Conservation (phyloP, 2,113 vertebrate genomes). For the Nothoprocta pentlandii region DNA sequence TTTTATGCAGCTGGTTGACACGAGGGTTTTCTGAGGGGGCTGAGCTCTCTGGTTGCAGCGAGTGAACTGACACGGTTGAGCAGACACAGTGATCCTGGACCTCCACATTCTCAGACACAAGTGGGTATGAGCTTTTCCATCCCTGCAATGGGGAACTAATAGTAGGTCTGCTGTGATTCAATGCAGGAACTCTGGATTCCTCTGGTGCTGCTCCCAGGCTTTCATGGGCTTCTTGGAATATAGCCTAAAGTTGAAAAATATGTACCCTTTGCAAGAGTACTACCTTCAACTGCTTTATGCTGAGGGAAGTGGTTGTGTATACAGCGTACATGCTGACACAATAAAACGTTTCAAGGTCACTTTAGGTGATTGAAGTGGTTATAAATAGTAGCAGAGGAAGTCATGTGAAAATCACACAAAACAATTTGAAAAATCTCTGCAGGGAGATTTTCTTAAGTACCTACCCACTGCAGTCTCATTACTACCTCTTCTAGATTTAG, state of each 20-base stretch:
- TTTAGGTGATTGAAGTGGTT: background rate
- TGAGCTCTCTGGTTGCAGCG: background rate
- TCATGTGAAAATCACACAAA: background rate
- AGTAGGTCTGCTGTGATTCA: background rate
- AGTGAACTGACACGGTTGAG: background rate
- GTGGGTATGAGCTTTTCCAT: background rate
- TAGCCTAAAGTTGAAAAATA: background rate
- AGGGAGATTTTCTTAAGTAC: background rate
- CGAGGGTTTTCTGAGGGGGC: background rate
- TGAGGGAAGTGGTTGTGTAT: background rate
- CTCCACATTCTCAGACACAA: background rate
- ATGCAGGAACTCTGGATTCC: background rate
- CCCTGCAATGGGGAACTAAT: background rate
- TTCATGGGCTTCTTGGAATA: background rate
- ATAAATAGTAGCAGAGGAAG: background rate
- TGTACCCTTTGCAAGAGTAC: background rate
- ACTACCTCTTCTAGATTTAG: background rate
- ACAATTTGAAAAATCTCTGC: background rate
- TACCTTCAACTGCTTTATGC: background rate
- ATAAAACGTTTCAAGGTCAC: slow-evolving; percentile 1
- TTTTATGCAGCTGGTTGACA: background rate
- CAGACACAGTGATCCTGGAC: background rate
- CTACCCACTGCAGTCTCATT: background rate
- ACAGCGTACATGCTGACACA: background rate
- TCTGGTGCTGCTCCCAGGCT: background rate